phyloP scores from a whole-genome alignment of 1,140 invertebrate genomes.

The Neuroterus valhalla region DNA sequence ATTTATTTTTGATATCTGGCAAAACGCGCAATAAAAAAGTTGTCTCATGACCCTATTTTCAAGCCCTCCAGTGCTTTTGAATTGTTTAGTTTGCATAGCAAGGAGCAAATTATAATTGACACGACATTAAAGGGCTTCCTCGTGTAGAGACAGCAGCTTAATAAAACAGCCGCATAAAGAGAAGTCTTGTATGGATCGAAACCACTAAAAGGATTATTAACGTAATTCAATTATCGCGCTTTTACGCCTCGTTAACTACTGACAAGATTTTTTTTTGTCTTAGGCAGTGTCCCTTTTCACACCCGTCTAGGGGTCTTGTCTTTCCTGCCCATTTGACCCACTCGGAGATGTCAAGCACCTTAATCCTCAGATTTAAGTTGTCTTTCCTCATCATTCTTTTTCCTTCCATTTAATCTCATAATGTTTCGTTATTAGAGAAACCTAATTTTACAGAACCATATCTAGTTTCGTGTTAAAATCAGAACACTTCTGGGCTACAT shows the following conservation, averaged over 20 bases:
- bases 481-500: no score
- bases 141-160: conserved; percentile 29
- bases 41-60: no score
- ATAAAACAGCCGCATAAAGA: conserved; percentile 25
- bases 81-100: conserved; percentile 20
- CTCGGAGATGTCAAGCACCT: conserved; percentile 29
- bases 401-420: background rate
- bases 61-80: background rate
- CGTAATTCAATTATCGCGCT: conserved; percentile 19
- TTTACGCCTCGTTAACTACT: conserved; percentile 22
- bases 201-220: conserved; percentile 31
- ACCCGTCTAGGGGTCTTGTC: conserved; percentile 17
- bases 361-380: conserved; percentile 17
- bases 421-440: conserved; percentile 1
- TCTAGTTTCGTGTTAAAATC: no score
- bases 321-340: conserved; percentile 22
- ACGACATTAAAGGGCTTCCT: conserved; percentile 20
- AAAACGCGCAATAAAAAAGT: no score
- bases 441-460: no score
- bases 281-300: conserved; percentile 20
- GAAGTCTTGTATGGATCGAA: conserved; percentile 23
- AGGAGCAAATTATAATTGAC: conserved; percentile 29
- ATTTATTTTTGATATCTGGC: no score
- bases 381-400: conserved; percentile 9
- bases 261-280: conserved; percentile 4